A percentile compares a stretch with the other conserved stretches of the same genome.
phyloP scores from a whole-genome alignment of 2,797 vertebrate genomes.

The Pogonophryne albipinna region DNA sequence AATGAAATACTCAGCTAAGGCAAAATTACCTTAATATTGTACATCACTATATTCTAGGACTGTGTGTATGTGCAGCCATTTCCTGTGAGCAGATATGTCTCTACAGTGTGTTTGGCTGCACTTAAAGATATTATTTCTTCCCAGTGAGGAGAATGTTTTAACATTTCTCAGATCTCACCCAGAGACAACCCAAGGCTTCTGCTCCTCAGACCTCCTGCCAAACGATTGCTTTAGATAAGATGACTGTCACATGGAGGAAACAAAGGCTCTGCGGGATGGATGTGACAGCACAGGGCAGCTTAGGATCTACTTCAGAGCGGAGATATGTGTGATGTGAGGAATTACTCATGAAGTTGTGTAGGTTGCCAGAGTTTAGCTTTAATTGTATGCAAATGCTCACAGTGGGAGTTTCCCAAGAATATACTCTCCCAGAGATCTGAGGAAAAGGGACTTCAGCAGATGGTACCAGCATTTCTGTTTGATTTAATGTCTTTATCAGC shows the following conservation, averaged over 20 bases:
- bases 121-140: constrained; percentile 31
- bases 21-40: no score
- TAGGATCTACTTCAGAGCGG: constrained; percentile 31
- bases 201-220: constrained; percentile 24
- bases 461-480: not conserved
- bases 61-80: not conserved
- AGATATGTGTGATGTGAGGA: constrained; percentile 19
- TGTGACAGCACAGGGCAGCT: constrained; percentile 19
- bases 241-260: constrained; percentile 9
- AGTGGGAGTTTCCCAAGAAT: constrained; percentile 23
- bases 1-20: no score
- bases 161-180: constrained; percentile 21
- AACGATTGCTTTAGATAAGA: constrained; percentile 12
- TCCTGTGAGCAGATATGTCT: constrained; percentile 23
- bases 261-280: constrained; percentile 11
- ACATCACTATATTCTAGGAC: no score
- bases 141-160: constrained; percentile 16
- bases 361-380: constrained; percentile 31
- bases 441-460: constrained; percentile 3
- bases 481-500: not conserved
- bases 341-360: constrained; percentile 14
- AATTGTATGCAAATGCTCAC: constrained; percentile 13
- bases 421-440: constrained; percentile 16
- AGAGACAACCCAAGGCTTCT: not conserved
- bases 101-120: not conserved